A percentile compares a stretch with the other conserved stretches of the same genome.
These are phyloP conservation scores for Etheostoma perlongum DNA, from an alignment of 2,797 vertebrate species.

Conservation along the genomic window DNA sequence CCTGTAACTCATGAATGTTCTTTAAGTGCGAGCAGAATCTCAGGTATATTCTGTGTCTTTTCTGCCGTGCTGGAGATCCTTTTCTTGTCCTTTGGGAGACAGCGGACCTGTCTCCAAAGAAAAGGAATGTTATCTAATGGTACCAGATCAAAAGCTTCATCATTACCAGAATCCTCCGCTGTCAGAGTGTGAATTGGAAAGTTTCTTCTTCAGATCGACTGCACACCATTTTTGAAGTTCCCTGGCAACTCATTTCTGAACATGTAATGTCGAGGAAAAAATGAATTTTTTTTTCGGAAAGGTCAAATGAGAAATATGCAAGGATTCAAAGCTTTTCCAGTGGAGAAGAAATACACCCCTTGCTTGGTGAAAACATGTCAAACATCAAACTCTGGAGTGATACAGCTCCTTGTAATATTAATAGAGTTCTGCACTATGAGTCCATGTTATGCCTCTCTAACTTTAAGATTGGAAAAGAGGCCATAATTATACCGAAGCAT, in stretches of 20 bases:
- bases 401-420: conserved; percentile 46
- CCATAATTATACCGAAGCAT: conserved; percentile 28
- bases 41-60: conserved; percentile 34
- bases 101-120: conserved; percentile 66
- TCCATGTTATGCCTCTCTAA: conserved; percentile 37
- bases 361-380: conserved; percentile 50
- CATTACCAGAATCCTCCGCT: conserved; percentile 68
- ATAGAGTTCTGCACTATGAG: conserved; percentile 40
- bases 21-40: conserved; percentile 40
- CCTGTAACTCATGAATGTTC: conserved; percentile 33
- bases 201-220: conserved; percentile 59
- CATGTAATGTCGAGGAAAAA: conserved; percentile 38
- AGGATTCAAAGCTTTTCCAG: conserved; percentile 47
- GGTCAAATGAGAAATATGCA: conserved; percentile 71
- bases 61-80: conserved; percentile 48
- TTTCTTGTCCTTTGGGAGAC: conserved; percentile 63
- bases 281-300: conserved; percentile 47
- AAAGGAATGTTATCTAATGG: conserved; percentile 76
- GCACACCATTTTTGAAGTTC: conserved; percentile 59
- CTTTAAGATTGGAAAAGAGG: conserved; percentile 29
- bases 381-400: conserved; percentile 52
- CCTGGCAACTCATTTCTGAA: conserved; percentile 59
- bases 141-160: conserved; percentile 77
- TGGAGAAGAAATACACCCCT: conserved; percentile 21
- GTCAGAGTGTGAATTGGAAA: conserved; percentile 68